Evolutionary conservation across 2,797 vertebrate genomes (phyloP).

Genomic region (Sebastes trivittatus): DNA sequence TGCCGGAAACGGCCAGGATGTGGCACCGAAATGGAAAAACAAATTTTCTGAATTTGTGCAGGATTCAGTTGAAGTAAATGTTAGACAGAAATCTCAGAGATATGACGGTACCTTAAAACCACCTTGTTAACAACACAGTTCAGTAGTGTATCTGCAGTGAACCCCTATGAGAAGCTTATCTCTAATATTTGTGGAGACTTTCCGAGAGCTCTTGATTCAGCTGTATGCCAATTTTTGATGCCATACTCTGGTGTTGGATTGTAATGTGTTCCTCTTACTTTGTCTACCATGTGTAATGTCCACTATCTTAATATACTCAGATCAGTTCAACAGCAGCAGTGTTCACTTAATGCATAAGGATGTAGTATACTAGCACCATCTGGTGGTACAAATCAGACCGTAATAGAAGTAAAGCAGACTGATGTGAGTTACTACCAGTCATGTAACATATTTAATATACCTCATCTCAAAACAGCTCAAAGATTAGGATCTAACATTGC

Average conservation of each 20-base stretch:
- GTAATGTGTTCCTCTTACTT: not conserved
- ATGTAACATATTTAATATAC: not conserved
- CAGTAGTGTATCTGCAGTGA: no score
- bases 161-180: no score
- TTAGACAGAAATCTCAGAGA: no score
- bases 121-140: not conserved
- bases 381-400: not conserved
- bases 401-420: not conserved
- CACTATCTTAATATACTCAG: not conserved
- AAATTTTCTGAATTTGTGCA: not conserved
- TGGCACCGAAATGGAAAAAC: not conserved
- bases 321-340: not conserved
- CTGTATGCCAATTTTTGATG: not conserved
- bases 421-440: not conserved
- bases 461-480: not conserved
- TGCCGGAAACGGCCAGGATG: not conserved
- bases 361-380: not conserved
- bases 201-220: not conserved
- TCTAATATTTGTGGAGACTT: not conserved
- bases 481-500: not conserved
- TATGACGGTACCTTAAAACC: not conserved
- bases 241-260: not conserved
- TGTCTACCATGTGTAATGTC: not conserved
- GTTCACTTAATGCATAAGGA: not conserved
- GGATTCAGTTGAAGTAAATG: not conserved